Base-by-base conservation (phyloP, 1,140 invertebrate species). In the Drosophila suzukii region DNA sequence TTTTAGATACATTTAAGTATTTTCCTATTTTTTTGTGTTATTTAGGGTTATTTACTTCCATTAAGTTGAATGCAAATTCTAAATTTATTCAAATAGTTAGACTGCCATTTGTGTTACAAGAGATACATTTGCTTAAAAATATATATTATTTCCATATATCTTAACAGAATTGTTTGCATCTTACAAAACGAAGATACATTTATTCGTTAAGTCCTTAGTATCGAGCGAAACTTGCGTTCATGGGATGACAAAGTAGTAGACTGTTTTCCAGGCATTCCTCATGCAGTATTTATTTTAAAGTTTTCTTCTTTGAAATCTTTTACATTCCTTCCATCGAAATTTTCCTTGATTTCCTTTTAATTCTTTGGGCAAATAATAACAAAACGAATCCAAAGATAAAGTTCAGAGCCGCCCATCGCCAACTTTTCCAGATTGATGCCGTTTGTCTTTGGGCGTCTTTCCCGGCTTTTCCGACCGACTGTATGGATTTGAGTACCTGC, bases 401-500 rank as follows among this genome's bases (percentile, higher is more conserved):
- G 74, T 77, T 77, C 38, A 77, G 50, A 36, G 34, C 17, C 50
- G 30, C 13, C 13, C 51, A 15, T 60, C 46, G 43, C 2, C 39
- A 74, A 77, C 32, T 70, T 68, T 59, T 61, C 36, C 56, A 61
- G 83, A 75, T 79, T 86, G 65, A 81, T 79, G 83, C 67, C 68
- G 79, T 78, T 76, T 83, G 86, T 88, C 72, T 88, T 71, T 66
- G 74, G 47, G 67, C 59, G 65, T 63, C 43, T 53, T 53, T 36
- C 17, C 61, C 56, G 66, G 66, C 27, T 50, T 32, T 32, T 68
- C 77, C 41, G 24, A 32, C 41, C 24, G 44, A 11, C 30, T 50
- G 44, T 53, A 57, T 44, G 55, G 76, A 68, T 62, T 75, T 55
- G 75, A 60, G 60, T 78, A 82, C 74, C 76, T 81, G 74, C 66